These are phyloP conservation scores for Ammospiza nelsoni DNA, from an alignment of 2,113 vertebrate species.

Conservation along the genomic window DNA sequence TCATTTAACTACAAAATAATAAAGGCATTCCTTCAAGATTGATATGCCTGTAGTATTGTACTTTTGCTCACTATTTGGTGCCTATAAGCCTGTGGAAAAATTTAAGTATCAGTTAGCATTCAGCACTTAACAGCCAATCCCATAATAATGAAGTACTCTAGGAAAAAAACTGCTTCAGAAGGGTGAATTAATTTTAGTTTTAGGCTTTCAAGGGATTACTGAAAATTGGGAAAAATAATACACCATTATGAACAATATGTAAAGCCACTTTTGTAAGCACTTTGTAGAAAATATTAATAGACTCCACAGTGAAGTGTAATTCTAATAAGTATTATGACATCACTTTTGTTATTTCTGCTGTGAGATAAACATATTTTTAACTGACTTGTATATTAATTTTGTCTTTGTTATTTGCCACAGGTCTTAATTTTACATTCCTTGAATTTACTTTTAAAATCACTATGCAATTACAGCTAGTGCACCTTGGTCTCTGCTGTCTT, in stretches of 20 bases:
- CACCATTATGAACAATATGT: background rate
- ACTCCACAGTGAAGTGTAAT: background rate
- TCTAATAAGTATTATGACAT: background rate
- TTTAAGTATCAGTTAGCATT: background rate
- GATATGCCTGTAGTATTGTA: background rate
- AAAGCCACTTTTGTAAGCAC: constrained; percentile 1
- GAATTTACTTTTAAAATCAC: constrained; percentile 35
- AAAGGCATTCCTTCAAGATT: background rate
- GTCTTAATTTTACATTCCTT: constrained; percentile 54
- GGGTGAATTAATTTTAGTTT: constrained; percentile 2
- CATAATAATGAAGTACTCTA: background rate
- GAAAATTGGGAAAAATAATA: constrained; percentile 20
- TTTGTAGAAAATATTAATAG: constrained; percentile 24
- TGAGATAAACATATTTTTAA: background rate
- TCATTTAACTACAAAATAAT: background rate
- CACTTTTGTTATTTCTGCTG: background rate
- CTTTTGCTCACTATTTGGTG: background rate
- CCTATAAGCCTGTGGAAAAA: background rate
- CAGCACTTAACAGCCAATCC: background rate
- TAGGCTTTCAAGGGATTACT: constrained; percentile 25
- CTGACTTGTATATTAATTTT: constrained; percentile 1
- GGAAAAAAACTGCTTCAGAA: background rate
- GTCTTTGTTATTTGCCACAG: background rate
- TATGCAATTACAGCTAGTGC: background rate
- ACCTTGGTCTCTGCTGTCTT: constrained; percentile 15